Percentiles rank a stretch among this genome's conserved stretches.
Conservation (phyloP, 2,888 invertebrate genomes). For the Luperina nickerlii region DNA sequence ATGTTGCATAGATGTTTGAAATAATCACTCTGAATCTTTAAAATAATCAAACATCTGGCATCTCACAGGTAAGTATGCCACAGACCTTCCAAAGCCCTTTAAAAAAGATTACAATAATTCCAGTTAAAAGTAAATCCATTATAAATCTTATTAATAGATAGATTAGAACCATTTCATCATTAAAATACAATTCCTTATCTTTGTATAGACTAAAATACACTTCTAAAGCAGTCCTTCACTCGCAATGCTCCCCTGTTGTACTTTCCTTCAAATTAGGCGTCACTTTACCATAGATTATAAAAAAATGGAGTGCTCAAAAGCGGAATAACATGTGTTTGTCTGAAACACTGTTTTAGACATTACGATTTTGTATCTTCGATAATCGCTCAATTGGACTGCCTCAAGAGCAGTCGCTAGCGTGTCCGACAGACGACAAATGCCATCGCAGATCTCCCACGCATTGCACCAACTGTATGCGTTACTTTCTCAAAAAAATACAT, state of each 20-base stretch:
- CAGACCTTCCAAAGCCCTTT: too few species aligned
- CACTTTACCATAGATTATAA: slow-evolving; percentile 22
- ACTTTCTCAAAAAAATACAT: not conserved
- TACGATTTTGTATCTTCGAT: not conserved
- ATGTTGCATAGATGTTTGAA: too few species aligned
- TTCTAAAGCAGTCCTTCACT: slow-evolving; percentile 49
- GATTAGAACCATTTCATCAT: slow-evolving; percentile 45
- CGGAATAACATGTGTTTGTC: not conserved
- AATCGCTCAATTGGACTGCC: not conserved
- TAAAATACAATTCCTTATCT: slow-evolving; percentile 38
- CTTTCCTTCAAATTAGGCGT: slow-evolving; percentile 22
- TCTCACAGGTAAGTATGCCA: too few species aligned
- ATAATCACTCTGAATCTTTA: too few species aligned
- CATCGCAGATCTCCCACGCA: not conserved
- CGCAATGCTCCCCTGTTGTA: slow-evolving; percentile 22
- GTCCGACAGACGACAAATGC: not conserved
- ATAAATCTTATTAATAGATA: slow-evolving; percentile 26
- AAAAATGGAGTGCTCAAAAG: slow-evolving; percentile 44
- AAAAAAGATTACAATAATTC: not conserved
- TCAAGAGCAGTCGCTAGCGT: not conserved
- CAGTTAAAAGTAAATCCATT: slow-evolving; percentile 43
- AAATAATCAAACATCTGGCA: too few species aligned
- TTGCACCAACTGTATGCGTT: not conserved
- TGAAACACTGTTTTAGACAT: not conserved
- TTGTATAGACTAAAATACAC: slow-evolving; percentile 26